Evolutionary conservation across 1,140 invertebrate species (phyloP).

Genomic region (Brachionus asplanchnoidis): DNA sequence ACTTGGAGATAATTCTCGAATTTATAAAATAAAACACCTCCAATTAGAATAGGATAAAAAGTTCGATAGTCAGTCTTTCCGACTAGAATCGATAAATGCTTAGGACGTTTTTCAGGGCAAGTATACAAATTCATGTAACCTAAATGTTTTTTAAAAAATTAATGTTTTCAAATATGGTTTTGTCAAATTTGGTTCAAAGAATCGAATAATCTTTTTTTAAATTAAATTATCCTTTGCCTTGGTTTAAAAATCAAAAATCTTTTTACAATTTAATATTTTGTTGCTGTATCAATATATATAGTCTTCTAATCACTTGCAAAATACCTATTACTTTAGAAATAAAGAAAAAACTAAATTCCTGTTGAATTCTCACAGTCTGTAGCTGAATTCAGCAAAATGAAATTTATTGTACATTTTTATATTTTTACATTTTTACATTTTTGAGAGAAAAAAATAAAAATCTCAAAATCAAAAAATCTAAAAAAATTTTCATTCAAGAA

Average conservation of each 20-base stretch:
- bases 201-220: not conserved
- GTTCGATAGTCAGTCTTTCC: not conserved
- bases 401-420: too few species aligned
- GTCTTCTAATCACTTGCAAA: too few species aligned
- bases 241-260: not conserved
- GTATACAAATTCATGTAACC: not conserved
- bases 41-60: not conserved
- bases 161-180: not conserved
- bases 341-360: too few species aligned
- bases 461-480: too few species aligned
- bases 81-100: conserved; percentile 8
- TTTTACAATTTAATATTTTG: not conserved
- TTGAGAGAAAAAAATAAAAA: too few species aligned
- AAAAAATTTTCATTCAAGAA: too few species aligned
- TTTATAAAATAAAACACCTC: not conserved
- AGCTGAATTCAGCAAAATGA: too few species aligned
- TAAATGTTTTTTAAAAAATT: not conserved
- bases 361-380: too few species aligned
- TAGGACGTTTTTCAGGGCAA: not conserved
- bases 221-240: not conserved
- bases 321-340: too few species aligned
- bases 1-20: not conserved
- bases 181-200: not conserved
- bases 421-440: too few species aligned
- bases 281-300: too few species aligned